Evolutionary conservation across 2,888 invertebrate species (phyloP), one percentile per base, ranked within the genome.

Genomic region (Epirrita christyi): DNA sequence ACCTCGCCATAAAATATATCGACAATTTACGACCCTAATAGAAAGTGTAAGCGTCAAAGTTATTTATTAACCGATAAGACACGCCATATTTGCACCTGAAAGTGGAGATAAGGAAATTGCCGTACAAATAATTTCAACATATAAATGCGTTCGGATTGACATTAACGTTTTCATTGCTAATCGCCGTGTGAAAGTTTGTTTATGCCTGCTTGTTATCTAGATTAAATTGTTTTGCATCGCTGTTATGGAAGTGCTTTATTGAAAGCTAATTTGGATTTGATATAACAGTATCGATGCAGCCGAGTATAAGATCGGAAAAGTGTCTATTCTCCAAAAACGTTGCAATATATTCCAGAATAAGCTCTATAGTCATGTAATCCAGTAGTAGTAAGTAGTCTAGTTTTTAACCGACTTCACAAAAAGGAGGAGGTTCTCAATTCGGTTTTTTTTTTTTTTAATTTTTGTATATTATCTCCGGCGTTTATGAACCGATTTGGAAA

Each of bases 21-120:
- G 45, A 56, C 52, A 70, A 68, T 73, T 67, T 66, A 65, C 66
- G 55, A 64, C 50, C 54, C 61, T 59, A 68, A 68, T 71, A 72
- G 74, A 78, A 76, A 76, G 73, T 71, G 71, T 59, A 71, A 75
- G 73, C 72, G 72, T 62, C 69, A 66, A 60, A 57, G 62, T 68
- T 65, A 74, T 75, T 78, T 75, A 76, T 71, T 61, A 43, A 11
- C 55, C 61, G 74, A 72, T 77, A 75, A 73, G 67, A 55, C 62
- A 67, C 64, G 64, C 66, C 66, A 72, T 73, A 76, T 71, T 73
- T 72, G 71, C 70, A 71, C 73, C 71, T 65, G 67, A 60, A 66
- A 53, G 59, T 46, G 40, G 43, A 67, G 68, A 71, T 77, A 75
- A 74, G 68, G 67, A 69, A 67, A 67, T 70, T 48, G 70, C 63